These are phyloP conservation scores for Ictalurus furcatus DNA, from an alignment of 2,113 vertebrate species.

Conservation along the genomic window DNA sequence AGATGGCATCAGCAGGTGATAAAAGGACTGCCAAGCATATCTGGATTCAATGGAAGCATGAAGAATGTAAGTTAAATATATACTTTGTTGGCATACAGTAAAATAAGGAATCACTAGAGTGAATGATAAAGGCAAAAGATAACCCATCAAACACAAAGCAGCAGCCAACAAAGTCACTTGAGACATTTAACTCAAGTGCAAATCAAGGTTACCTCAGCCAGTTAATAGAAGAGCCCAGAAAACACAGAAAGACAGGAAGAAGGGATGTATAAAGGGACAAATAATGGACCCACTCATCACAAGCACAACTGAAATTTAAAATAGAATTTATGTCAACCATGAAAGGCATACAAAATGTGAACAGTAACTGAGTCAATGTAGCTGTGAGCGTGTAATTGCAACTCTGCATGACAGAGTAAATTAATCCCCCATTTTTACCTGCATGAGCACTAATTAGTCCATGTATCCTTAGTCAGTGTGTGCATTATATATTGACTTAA, in stretches of 20 bases:
- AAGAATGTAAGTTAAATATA: background rate
- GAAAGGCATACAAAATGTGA: slow-evolving; percentile 44
- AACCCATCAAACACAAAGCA: background rate
- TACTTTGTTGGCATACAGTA: background rate
- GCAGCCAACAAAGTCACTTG: background rate
- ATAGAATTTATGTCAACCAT: slow-evolving; percentile 43
- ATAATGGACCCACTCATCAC: background rate
- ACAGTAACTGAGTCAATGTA: slow-evolving; percentile 39
- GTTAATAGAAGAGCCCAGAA: background rate
- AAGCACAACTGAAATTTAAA: background rate
- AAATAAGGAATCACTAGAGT: background rate
- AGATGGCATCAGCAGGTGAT: too few species aligned
- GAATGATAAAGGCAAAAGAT: background rate
- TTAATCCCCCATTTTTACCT: slow-evolving; percentile 33
- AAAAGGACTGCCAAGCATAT: too few species aligned
- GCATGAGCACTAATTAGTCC: slow-evolving; percentile 35
- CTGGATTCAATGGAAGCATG: background rate
- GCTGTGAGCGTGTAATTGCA: slow-evolving; percentile 49
- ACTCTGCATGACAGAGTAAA: slow-evolving; percentile 27
- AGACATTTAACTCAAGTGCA: background rate
- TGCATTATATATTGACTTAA: slow-evolving; percentile 11
- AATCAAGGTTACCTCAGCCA: background rate
- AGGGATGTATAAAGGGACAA: background rate
- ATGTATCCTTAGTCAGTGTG: slow-evolving; percentile 17
- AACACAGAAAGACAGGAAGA: background rate